A percentile compares a stretch with the other conserved stretches of the same genome.
Evolutionary conservation across 2,797 vertebrate genomes (phyloP).

Genomic region (Sebastes trivittatus): DNA sequence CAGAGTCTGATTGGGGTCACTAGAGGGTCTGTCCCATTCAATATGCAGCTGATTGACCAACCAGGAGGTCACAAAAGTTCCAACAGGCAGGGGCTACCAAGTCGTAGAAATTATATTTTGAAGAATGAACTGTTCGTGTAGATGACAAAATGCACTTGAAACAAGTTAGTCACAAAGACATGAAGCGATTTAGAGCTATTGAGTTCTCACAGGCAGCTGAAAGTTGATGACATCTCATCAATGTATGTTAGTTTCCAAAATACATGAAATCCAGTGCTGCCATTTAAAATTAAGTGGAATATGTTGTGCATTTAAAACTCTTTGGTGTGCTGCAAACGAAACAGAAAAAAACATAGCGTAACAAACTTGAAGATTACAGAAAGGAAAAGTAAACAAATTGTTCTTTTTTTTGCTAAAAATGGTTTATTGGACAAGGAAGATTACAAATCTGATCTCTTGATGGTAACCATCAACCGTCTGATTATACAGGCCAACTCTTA

Average conservation of each 20-base stretch:
- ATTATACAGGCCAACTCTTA: slow-evolving; percentile 45
- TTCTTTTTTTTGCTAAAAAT: slow-evolving; percentile 70
- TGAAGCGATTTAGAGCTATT: slow-evolving; percentile 2
- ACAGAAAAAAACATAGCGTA: not conserved
- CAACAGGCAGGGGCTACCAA: slow-evolving; percentile 6
- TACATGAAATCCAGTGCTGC: slow-evolving; percentile 4
- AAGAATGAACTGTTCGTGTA: not conserved
- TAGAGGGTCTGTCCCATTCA: slow-evolving; percentile 62
- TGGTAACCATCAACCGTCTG: slow-evolving; percentile 54
- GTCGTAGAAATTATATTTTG: slow-evolving; percentile 14
- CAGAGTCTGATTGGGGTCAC: slow-evolving; percentile 72
- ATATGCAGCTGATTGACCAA: slow-evolving; percentile 64
- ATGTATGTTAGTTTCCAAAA: slow-evolving; percentile 7
- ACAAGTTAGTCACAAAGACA: slow-evolving; percentile 11
- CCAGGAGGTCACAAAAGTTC: slow-evolving; percentile 39
- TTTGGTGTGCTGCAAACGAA: slow-evolving; percentile 18
- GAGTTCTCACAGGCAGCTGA: slow-evolving; percentile 25
- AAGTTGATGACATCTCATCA: slow-evolving; percentile 35
- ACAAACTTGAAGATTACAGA: slow-evolving; percentile 28
- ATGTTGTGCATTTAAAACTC: slow-evolving; percentile 16
- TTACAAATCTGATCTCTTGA: slow-evolving; percentile 67
- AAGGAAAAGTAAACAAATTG: slow-evolving; percentile 36
- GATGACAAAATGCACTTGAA: slow-evolving; percentile 21
- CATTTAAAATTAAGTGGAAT: slow-evolving; percentile 14
- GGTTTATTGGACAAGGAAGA: slow-evolving; percentile 78